Conservation (phyloP, 1,140 invertebrate genomes). For the Acromyrmex echinatior region DNA sequence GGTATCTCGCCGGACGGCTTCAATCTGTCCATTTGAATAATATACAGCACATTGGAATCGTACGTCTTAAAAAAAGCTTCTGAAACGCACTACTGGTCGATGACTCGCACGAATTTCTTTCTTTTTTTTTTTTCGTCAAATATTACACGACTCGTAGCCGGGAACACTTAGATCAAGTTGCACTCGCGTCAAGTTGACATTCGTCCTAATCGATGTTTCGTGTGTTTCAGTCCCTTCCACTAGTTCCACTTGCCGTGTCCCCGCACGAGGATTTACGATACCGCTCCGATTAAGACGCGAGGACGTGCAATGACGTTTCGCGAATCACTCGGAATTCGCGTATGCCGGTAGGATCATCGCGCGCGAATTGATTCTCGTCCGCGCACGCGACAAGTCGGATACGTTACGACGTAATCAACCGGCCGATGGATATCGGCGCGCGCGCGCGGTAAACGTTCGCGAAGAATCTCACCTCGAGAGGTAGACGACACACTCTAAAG, state of each 20-base stretch:
- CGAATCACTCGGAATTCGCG: background rate
- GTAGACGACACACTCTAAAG: conserved; percentile 29
- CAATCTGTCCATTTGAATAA: no score
- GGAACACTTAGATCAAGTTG: background rate
- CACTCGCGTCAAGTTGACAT: background rate
- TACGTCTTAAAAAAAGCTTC: no score
- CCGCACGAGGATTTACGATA: background rate
- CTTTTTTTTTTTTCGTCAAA: background rate
- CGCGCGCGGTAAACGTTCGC: background rate
- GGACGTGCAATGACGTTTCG: background rate
- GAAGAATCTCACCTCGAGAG: conserved; percentile 25
- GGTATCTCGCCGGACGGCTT: no score
- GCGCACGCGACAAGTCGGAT: background rate
- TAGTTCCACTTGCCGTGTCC: background rate
- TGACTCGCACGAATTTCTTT: no score
- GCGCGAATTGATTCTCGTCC: background rate
- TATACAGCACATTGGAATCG: no score
- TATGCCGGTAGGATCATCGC: conserved; percentile 26
- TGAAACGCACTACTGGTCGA: no score
- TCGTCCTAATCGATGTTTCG: conserved; percentile 6
- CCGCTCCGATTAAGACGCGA: background rate
- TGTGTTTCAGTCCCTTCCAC: background rate
- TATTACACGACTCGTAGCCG: background rate
- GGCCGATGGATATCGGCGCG: background rate
- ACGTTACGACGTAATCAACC: background rate